phyloP scores from a whole-genome alignment of 2,113 vertebrate genomes.

The Cyanoramphus novaezelandiae region DNA sequence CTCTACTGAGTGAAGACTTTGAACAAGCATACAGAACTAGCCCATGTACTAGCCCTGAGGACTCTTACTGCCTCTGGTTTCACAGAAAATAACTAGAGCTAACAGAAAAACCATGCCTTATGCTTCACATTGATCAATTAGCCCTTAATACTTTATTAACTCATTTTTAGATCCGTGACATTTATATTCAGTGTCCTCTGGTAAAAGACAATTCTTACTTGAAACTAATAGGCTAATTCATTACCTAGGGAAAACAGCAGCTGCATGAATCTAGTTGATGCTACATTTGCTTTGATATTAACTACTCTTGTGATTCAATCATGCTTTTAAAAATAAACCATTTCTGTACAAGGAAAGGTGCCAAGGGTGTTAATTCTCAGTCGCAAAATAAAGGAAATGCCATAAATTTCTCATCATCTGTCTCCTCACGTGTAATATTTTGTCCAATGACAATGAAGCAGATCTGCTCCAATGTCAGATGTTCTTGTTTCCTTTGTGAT shows the following conservation, averaged over 20 bases:
- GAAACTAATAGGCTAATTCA: not conserved
- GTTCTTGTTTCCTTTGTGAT: too few species aligned
- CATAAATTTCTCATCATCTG: not conserved
- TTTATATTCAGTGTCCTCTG: not conserved
- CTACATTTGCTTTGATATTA: rapidly evolving
- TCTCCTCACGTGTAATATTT: rapidly evolving
- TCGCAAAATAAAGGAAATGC: not conserved
- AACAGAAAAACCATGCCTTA: not conserved
- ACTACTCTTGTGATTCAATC: not conserved
- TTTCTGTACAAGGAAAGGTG: not conserved
- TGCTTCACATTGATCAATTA: not conserved
- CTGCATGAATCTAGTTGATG: not conserved
- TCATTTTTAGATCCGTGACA: not conserved
- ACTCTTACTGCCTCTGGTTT: not conserved
- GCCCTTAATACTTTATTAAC: not conserved
- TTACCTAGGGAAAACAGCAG: not conserved
- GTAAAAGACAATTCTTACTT: not conserved
- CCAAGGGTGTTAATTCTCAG: not conserved
- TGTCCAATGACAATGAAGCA: not conserved
- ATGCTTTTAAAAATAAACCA: not conserved
- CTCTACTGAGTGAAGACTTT: not conserved
- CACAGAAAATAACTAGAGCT: not conserved
- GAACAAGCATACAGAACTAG: not conserved
- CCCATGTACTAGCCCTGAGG: rapidly evolving
- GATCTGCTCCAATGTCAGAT: not conserved